Evolutionary conservation across 2,797 vertebrate genomes (phyloP), one percentile per base, ranked within the genome.

Genomic region (Acrocephalus scirpaceus): DNA sequence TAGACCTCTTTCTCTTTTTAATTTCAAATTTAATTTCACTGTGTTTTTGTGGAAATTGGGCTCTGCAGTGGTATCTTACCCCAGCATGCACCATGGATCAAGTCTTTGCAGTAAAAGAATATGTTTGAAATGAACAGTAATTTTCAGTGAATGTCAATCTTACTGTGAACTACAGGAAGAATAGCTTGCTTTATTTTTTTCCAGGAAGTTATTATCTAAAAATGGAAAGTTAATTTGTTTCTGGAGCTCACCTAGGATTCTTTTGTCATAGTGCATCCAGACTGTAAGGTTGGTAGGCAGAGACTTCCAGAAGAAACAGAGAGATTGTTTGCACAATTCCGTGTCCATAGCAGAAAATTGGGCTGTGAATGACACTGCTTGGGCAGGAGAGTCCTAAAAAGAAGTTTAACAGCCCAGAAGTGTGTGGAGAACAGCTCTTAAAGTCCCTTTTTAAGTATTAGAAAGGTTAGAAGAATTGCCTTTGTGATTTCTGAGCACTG

Each of bases 141-240:
- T 94, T 78, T 91, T 86, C 87, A 61, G 91, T 38, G 51, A 62
- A 88, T 58, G 67, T 95, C 72, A 94, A 4, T 86, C 76, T 95
- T 44, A 60, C 64, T 90, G 47, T 16, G 25, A 96, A 78, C 51
- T 81, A 79, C 38, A 38, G 71, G 57, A 88, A 92, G 72, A 90
- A 85, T 74, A 90, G 20, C 75, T 85, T 30, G 23, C 57, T 82
- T 83, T 84, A 53, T 87, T 87, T 93, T 81, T 88, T 92, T 77
- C 34, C 64, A 90, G 73, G 77, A 96, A 86, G 66, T 79, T 92
- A 36, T 79, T 92, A 88, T 79, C 77, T 87, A 75, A 75, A 69
- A 91, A 85, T 66, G 45, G 60, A 92, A 84, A 75, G 40, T 65
- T 93, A 85, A 89, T 87, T 96, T 95, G 87, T 93, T 95, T 88